Evolutionary conservation across 2,888 invertebrate species (phyloP).

Genomic region (Holacanthella duospinosa): DNA sequence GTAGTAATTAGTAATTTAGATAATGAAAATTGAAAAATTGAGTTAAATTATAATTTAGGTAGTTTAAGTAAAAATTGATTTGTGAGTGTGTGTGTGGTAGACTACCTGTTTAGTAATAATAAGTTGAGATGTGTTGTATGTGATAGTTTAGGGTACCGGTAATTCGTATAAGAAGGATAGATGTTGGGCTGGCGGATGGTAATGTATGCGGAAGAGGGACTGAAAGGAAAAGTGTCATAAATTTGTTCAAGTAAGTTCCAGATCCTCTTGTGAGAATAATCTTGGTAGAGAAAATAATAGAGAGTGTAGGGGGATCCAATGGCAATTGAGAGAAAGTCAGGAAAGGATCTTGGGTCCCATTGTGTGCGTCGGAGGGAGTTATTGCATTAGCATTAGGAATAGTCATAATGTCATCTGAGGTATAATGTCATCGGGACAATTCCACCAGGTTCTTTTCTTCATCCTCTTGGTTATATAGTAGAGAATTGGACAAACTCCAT

Average conservation of each 20-base stretch:
- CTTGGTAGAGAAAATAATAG: not conserved
- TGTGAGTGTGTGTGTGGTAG: no score
- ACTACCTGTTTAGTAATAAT: no score
- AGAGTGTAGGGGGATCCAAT: not conserved
- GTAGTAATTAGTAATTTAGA: no score
- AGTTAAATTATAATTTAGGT: no score
- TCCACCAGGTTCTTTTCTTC: not conserved
- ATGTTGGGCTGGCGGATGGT: no score
- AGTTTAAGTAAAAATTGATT: no score
- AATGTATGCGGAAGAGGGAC: constrained; percentile 37
- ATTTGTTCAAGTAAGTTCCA: constrained; percentile 21
- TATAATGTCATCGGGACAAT: constrained; percentile 19
- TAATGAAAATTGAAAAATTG: no score
- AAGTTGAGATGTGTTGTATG: no score
- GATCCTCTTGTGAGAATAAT: not conserved
- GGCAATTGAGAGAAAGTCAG: no score
- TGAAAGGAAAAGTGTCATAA: constrained; percentile 38
- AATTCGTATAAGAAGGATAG: no score
- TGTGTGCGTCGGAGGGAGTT: not conserved
- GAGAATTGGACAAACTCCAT: constrained; percentile 20
- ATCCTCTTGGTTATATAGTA: not conserved
- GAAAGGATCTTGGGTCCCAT: not conserved
- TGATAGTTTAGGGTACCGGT: no score
- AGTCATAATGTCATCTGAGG: constrained; percentile 29
- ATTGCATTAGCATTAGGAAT: constrained; percentile 12